These are phyloP conservation scores for Ornithoptera priamus DNA, from an alignment of 2,888 invertebrate species.

Conservation along the genomic window DNA sequence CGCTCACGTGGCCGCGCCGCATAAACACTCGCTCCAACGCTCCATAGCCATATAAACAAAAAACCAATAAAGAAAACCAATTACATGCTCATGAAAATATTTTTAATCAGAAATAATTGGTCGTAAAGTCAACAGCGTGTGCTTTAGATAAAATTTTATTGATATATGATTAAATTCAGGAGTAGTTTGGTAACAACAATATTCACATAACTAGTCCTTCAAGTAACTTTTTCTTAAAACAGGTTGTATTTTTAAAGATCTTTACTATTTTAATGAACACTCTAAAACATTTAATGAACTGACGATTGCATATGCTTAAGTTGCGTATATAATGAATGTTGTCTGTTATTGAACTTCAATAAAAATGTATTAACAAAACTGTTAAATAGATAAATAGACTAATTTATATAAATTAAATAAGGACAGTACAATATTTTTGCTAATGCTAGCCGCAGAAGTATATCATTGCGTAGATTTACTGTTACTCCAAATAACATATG, in stretches of 20 bases:
- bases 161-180: neutral
- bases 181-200: conserved; percentile 7
- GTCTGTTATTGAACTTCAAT: too few species aligned
- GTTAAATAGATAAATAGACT: too few species aligned
- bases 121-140: conserved; percentile 28
- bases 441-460: too few species aligned
- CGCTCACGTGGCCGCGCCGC: conserved; percentile 21
- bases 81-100: conserved; percentile 65
- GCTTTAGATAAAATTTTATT: conserved; percentile 26
- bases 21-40: conserved; percentile 35
- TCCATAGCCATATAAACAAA: conserved; percentile 60
- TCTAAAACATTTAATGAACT: neutral
- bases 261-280: neutral
- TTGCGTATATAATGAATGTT: too few species aligned
- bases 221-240: neutral
- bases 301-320: neutral
- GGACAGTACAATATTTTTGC: too few species aligned
- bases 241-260: neutral
- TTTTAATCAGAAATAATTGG: conserved; percentile 38
- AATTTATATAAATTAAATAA: too few species aligned
- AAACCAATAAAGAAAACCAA: conserved; percentile 65
- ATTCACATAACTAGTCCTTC: neutral
- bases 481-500: too few species aligned
- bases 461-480: too few species aligned
- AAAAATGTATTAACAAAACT: too few species aligned